These are phyloP conservation scores for Drosophila siamana DNA, from an alignment of 2,888 invertebrate species.

Conservation along the genomic window DNA sequence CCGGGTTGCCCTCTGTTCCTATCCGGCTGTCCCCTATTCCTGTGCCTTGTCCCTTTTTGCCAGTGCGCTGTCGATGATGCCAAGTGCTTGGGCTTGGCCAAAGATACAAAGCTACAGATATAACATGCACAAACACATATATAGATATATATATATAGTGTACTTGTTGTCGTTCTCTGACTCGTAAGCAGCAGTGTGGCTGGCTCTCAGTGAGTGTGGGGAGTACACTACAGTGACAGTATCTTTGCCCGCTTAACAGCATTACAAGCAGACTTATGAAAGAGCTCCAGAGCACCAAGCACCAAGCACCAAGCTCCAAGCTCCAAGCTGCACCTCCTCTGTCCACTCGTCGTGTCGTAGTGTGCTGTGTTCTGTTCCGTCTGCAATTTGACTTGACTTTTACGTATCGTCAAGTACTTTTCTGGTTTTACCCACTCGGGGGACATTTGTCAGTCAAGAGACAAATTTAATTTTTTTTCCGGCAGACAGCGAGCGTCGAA, in stretches of 20 bases:
- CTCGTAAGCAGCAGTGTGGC: slow-evolving; percentile 25
- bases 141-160: slow-evolving; percentile 8
- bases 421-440: slow-evolving; percentile 82
- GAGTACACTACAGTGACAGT: slow-evolving; percentile 78
- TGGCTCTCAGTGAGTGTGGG: slow-evolving; percentile 44
- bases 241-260: slow-evolving; percentile 82
- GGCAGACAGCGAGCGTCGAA: slow-evolving; percentile 34
- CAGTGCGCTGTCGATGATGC: slow-evolving; percentile 3
- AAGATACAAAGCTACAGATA: slow-evolving; percentile 71
- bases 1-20: slow-evolving; percentile 2
- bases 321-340: slow-evolving; percentile 15
- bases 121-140: slow-evolving; percentile 13
- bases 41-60: slow-evolving; percentile 1
- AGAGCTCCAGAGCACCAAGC: slow-evolving; percentile 24
- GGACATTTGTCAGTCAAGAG: slow-evolving; percentile 84
- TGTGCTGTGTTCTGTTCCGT: slow-evolving; percentile 13
- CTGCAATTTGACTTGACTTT: slow-evolving; percentile 83
- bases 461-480: slow-evolving; percentile 82
- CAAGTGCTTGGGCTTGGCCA: slow-evolving; percentile 43
- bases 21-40: neutral
- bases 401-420: slow-evolving; percentile 83
- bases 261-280: slow-evolving; percentile 83
- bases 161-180: neutral
- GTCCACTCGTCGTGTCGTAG: slow-evolving; percentile 9
- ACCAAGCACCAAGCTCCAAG: too few species aligned